A percentile compares a stretch with the other conserved stretches of the same genome.
phyloP scores from a whole-genome alignment of 2,888 invertebrate genomes.

The Plebejus argus region DNA sequence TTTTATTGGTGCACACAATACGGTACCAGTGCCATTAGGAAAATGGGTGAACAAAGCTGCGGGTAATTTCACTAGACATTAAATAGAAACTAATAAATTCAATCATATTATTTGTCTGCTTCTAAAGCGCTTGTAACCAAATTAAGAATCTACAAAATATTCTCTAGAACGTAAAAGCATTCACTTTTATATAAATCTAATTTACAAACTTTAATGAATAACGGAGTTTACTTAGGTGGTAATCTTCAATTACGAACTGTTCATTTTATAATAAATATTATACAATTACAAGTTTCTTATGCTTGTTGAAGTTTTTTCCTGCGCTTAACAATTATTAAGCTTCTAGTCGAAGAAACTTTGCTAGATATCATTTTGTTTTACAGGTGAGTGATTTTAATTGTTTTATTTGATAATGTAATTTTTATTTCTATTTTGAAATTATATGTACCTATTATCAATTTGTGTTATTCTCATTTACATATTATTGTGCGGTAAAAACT shows the following conservation, averaged over 20 bases:
- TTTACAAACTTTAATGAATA: slow-evolving; percentile 5
- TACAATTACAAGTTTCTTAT: background rate
- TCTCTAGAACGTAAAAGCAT: background rate
- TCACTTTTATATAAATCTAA: slow-evolving; percentile 1
- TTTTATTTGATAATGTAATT: background rate
- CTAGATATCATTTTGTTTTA: background rate
- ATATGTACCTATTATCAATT: background rate
- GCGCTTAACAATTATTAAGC: background rate
- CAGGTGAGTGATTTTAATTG: background rate
- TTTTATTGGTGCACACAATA: too few species aligned
- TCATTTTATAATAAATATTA: slow-evolving; percentile 1
- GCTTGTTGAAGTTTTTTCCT: background rate
- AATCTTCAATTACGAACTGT: background rate
- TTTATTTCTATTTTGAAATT: background rate
- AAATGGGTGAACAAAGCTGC: too few species aligned
- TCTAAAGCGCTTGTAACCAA: background rate
- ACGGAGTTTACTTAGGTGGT: background rate
- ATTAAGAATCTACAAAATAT: background rate
- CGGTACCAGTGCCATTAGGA: too few species aligned
- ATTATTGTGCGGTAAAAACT: too few species aligned
- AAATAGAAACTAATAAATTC: too few species aligned
- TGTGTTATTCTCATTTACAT: too few species aligned
- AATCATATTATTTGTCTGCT: too few species aligned
- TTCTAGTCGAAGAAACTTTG: background rate
- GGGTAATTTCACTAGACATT: too few species aligned